Conservation (phyloP, 2,797 vertebrate genomes). For the Enteromius mattozi region DNA sequence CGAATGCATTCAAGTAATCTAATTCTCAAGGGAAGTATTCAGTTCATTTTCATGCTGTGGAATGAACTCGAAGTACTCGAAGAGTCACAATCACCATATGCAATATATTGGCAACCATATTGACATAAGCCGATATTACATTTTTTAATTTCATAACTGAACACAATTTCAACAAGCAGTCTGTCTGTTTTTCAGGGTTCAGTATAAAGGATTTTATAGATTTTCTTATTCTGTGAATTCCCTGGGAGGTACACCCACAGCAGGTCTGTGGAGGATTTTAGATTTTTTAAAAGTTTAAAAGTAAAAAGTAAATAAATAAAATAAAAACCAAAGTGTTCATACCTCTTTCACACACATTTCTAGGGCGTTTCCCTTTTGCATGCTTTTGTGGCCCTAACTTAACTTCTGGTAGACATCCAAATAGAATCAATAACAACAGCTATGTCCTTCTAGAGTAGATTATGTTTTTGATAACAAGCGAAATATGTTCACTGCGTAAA, state of each 20-base stretch:
- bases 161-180: not conserved
- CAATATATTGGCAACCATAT: not conserved
- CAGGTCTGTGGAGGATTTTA: not conserved
- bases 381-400: too few species aligned
- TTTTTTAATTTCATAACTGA: not conserved
- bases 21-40: slow-evolving; percentile 34
- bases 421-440: too few species aligned
- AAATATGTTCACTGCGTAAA: too few species aligned
- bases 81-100: not conserved
- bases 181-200: not conserved
- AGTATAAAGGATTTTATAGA: not conserved
- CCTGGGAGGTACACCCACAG: not conserved
- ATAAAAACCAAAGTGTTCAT: not conserved
- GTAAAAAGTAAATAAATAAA: not conserved
- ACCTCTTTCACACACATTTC: not conserved
- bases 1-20: slow-evolving; percentile 31
- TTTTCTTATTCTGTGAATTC: not conserved
- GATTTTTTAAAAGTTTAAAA: not conserved
- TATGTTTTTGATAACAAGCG: too few species aligned
- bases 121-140: not conserved
- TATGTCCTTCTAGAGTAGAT: too few species aligned
- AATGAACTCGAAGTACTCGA: slow-evolving; percentile 12
- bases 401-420: too few species aligned
- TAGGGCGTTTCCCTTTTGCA: not conserved
- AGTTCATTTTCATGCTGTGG: slow-evolving; percentile 23